A percentile compares a stretch with the other conserved stretches of the same genome.
Conservation (phyloP, 2,888 invertebrate genomes). For the Drosophila paracracens region DNA sequence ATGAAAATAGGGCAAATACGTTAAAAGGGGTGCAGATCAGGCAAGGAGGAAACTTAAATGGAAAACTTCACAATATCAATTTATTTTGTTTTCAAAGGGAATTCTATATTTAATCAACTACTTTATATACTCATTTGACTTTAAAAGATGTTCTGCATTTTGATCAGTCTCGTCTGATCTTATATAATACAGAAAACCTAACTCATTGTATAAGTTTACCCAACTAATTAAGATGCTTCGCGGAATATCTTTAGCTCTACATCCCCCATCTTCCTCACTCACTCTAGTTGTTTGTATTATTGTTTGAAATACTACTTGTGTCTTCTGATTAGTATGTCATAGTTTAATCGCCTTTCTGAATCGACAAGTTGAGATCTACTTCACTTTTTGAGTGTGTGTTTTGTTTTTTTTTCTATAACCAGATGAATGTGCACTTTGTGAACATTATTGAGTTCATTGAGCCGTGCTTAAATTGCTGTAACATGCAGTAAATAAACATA, state of each 20-base stretch:
- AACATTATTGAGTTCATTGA: background rate
- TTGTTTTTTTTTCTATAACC: background rate
- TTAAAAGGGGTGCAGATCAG: constrained; percentile 1
- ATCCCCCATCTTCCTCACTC: background rate
- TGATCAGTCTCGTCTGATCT: background rate
- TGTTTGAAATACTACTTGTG: background rate
- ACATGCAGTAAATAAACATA: constrained; percentile 16
- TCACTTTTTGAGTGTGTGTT: background rate
- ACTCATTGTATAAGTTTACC: background rate
- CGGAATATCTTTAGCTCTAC: background rate
- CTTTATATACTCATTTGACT: background rate
- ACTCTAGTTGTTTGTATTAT: background rate
- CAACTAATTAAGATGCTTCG: background rate
- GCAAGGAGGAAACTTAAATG: background rate
- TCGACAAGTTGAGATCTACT: background rate
- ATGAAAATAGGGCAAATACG: background rate
- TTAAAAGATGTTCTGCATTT: background rate
- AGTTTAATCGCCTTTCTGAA: background rate
- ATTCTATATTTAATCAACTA: background rate
- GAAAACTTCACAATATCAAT: background rate
- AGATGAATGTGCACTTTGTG: background rate
- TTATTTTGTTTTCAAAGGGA: background rate
- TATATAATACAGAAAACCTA: background rate
- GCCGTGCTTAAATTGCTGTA: background rate
- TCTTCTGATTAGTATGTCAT: background rate